phyloP scores from a whole-genome alignment of 2,797 vertebrate species.

The Phyllotis vaccarum region DNA sequence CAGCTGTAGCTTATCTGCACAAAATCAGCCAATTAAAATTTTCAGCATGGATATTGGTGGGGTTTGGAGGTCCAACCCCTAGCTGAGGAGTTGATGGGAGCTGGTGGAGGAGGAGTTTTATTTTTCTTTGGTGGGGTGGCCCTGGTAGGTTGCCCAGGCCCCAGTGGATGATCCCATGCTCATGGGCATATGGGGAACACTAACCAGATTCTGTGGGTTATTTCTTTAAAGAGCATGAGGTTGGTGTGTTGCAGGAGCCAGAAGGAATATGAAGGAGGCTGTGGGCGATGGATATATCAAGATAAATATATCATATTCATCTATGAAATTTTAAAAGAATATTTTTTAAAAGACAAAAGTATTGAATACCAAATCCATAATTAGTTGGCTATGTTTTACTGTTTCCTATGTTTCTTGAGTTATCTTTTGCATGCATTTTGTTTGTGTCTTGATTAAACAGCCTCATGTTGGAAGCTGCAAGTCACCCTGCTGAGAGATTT shows the following conservation, averaged over 20 bases:
- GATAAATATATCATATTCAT: neutral
- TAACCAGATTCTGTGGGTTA: neutral
- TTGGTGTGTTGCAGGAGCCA: neutral
- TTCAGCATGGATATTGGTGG: neutral
- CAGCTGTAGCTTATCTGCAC: neutral
- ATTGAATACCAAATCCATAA: conserved; percentile 44
- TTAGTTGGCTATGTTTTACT: conserved; percentile 25
- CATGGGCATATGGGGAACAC: neutral
- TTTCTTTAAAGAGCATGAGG: neutral
- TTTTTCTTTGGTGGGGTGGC: neutral
- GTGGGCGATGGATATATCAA: neutral
- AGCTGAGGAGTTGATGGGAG: neutral
- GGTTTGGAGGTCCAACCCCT: neutral
- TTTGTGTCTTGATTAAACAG: neutral
- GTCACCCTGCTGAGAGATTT: conserved; percentile 53
- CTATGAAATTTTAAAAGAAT: neutral
- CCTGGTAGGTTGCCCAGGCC: neutral
- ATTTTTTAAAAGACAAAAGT: neutral
- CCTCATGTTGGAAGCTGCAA: conserved; percentile 20
- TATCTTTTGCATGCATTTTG: neutral
- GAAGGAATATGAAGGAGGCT: neutral
- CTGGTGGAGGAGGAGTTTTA: neutral
- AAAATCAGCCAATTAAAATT: neutral
- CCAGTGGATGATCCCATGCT: neutral
- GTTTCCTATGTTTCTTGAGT: conserved; percentile 7